A percentile compares a stretch with the other conserved stretches of the same genome.
Conservation (phyloP, 1,140 invertebrate species). For the Pogonomyrmex barbatus region DNA sequence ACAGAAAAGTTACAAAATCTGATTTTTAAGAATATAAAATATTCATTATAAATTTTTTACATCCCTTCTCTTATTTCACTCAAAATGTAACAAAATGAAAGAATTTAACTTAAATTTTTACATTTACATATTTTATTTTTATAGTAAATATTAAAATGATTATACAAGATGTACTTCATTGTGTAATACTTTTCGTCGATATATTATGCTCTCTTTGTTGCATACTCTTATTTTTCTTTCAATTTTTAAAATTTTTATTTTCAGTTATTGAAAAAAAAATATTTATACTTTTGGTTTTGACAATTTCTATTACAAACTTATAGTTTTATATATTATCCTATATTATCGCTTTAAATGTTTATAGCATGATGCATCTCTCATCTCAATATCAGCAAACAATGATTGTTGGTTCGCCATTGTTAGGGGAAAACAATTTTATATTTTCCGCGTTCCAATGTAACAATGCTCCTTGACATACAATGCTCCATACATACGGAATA, state of each 20-base stretch:
- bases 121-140: not conserved
- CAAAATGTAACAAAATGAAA: not conserved
- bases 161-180: not conserved
- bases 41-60: not conserved
- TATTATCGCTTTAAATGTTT: constrained; percentile 40
- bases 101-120: constrained; percentile 19
- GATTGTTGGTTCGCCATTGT: constrained; percentile 82
- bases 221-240: not conserved
- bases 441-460: constrained; percentile 92
- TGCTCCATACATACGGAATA: constrained; percentile 99
- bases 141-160: constrained; percentile 30
- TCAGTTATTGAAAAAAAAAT: constrained; percentile 3
- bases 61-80: not conserved
- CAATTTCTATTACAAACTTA: constrained; percentile 51
- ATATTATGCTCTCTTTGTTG: not conserved
- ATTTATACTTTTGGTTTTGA: constrained; percentile 1
- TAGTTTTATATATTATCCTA: constrained; percentile 45
- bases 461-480: constrained; percentile 93
- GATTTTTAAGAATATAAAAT: constrained; percentile 9
- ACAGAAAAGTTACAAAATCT: constrained; percentile 1
- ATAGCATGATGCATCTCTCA: constrained; percentile 61
- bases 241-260: constrained; percentile 4
- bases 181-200: constrained; percentile 1
- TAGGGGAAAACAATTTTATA: constrained; percentile 85
- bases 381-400: constrained; percentile 85